Conservation (phyloP, 1,140 invertebrate genomes). For the Drosophila sulfurigaster region DNA sequence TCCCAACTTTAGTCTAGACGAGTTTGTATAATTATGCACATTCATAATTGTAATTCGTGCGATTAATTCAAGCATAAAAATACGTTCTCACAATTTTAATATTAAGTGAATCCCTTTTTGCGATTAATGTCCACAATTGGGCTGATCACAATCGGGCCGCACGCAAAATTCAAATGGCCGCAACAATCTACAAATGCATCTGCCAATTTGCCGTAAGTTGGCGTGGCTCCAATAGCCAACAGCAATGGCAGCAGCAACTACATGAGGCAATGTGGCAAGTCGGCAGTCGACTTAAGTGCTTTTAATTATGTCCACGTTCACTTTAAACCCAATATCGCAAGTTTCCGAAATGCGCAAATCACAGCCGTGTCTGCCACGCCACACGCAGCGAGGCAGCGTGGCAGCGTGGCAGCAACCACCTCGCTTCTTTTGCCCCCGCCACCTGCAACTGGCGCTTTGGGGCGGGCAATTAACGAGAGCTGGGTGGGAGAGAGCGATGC, state of each 20-base stretch:
- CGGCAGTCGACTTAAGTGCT: conserved; percentile 70
- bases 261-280: conserved; percentile 33
- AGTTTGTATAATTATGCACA: not conserved
- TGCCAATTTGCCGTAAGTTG: conserved; percentile 64
- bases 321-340: conserved; percentile 76
- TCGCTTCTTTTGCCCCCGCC: not conserved
- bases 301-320: conserved; percentile 77
- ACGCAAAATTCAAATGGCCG: conserved; percentile 34
- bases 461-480: conserved; percentile 52
- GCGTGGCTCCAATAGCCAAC: conserved; percentile 58
- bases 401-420: not conserved
- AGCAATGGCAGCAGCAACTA: conserved; percentile 2
- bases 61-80: not conserved
- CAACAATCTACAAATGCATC: conserved; percentile 44
- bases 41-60: not conserved
- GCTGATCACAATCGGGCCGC: conserved; percentile 30
- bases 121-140: conserved; percentile 37
- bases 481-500: conserved; percentile 14
- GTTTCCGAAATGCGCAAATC: conserved; percentile 75
- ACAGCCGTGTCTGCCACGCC: conserved; percentile 31
- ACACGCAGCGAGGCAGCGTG: conserved; percentile 36
- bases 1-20: too few relatives aligned
- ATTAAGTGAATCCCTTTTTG: conserved; percentile 5
- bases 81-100: conserved; percentile 1
- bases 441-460: not conserved